Evolutionary conservation across 2,113 vertebrate genomes (phyloP).

Genomic region (Halichoerus grypus): DNA sequence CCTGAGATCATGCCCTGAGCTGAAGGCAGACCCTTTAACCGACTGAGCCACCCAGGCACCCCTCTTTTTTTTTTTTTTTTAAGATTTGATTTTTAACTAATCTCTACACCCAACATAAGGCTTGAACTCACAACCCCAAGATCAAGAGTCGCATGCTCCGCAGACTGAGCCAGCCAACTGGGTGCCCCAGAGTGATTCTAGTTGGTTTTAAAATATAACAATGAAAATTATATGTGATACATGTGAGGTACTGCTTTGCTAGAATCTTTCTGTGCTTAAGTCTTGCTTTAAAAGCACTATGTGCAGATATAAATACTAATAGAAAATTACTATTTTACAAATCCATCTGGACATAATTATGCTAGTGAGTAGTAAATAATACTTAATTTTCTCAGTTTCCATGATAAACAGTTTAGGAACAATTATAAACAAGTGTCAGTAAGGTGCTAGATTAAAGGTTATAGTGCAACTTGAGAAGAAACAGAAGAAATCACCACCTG

Average conservation of each 20-base stretch:
- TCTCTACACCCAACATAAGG: neutral
- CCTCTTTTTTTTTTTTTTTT: too few species aligned
- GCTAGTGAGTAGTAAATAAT: conserved; percentile 23
- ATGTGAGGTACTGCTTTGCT: neutral
- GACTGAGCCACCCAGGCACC: neutral
- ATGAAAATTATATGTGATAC: neutral
- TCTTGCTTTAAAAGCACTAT: neutral
- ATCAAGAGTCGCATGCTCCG: neutral
- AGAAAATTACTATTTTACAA: conserved; percentile 1
- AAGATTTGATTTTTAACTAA: neutral
- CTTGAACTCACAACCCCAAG: neutral
- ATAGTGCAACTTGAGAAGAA: neutral
- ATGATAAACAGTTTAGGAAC: conserved; percentile 23
- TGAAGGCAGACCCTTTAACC: neutral
- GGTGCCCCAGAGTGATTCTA: neutral
- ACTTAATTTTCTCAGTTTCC: conserved; percentile 47
- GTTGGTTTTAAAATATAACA: neutral
- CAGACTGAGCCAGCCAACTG: neutral
- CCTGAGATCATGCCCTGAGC: neutral
- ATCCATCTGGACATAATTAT: conserved; percentile 18
- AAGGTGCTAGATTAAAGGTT: neutral
- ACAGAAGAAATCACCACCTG: neutral
- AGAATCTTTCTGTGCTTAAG: neutral
- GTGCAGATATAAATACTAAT: neutral
- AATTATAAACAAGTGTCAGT: neutral